Evolutionary conservation across 2,797 vertebrate genomes (phyloP).

Genomic region (Luscinia luscinia): DNA sequence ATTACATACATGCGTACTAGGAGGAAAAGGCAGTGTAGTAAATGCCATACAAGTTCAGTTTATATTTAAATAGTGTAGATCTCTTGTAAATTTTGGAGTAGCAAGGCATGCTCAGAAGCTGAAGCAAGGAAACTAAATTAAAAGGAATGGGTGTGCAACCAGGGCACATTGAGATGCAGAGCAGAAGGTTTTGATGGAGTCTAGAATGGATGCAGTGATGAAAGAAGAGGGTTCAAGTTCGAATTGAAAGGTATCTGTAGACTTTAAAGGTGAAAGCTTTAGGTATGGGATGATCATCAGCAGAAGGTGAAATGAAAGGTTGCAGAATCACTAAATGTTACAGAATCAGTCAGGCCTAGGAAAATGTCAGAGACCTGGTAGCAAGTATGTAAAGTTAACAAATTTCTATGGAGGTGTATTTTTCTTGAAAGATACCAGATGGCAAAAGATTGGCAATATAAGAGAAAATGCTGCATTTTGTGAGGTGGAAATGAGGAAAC

Average conservation of each 20-base stretch:
- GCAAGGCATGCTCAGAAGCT: not conserved
- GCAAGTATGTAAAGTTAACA: not conserved
- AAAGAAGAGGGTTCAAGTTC: not conserved
- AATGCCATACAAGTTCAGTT: not conserved
- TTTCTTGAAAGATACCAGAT: not conserved
- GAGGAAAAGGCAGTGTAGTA: not conserved
- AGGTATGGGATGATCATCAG: not conserved
- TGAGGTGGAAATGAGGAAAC: not conserved
- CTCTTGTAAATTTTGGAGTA: not conserved
- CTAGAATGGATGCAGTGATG: not conserved
- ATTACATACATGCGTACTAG: not conserved
- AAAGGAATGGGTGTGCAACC: not conserved
- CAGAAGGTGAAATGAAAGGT: not conserved
- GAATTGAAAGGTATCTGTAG: not conserved
- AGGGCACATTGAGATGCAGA: not conserved
- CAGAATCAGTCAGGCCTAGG: not conserved
- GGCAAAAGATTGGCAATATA: not conserved
- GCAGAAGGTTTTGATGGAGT: not conserved
- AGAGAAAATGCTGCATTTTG: accelerated
- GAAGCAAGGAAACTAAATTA: not conserved
- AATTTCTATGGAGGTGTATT: not conserved
- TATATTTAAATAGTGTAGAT: not conserved
- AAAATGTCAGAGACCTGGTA: not conserved
- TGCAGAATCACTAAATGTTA: not conserved
- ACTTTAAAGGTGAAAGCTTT: not conserved